A percentile compares a stretch with the other conserved stretches of the same genome.
These are phyloP conservation scores for Acanthococcus lagerstroemiae DNA, from an alignment of 2,888 invertebrate species.

Conservation along the genomic window DNA sequence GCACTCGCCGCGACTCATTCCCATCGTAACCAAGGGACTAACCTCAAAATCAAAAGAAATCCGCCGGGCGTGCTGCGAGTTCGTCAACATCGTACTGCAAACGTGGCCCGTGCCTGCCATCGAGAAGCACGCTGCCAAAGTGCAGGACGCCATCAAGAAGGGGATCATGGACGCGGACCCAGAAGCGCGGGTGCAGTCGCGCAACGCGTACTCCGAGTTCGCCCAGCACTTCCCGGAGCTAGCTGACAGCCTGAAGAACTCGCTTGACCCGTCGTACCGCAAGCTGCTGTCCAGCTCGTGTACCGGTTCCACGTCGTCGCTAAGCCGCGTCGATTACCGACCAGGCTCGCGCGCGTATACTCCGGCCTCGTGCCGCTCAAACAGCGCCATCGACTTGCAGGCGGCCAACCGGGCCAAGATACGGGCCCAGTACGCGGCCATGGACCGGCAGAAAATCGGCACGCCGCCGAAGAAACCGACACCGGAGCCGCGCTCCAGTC, in stretches of 20 bases:
- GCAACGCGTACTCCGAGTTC: conserved; percentile 77
- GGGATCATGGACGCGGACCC: conserved; percentile 91
- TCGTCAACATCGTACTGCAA: conserved; percentile 69
- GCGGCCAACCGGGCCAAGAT: conserved; percentile 80
- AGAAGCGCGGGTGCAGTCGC: conserved; percentile 68
- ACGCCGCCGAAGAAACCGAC: conserved; percentile 1
- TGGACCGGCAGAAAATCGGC: conserved; percentile 58
- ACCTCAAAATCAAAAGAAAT: conserved; percentile 88
- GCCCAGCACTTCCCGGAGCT: conserved; percentile 81
- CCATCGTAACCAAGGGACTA: conserved; percentile 64
- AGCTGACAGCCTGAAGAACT: conserved; percentile 71
- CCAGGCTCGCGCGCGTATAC: not conserved
- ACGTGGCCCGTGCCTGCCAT: conserved; percentile 73
- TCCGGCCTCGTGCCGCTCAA: conserved; percentile 46
- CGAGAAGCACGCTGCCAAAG: conserved; percentile 63
- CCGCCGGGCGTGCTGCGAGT: conserved; percentile 65
- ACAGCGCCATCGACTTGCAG: conserved; percentile 87
- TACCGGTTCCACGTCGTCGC: conserved; percentile 19
- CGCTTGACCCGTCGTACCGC: conserved; percentile 68
- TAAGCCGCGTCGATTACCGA: not conserved
- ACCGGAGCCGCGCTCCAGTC: conserved; percentile 36
- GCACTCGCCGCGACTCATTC: conserved; percentile 67
- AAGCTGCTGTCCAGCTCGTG: conserved; percentile 49
- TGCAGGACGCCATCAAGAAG: conserved; percentile 74
- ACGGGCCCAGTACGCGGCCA: conserved; percentile 69